These are phyloP conservation scores for Platysteira castanea DNA, from an alignment of 2,113 vertebrate species.

Conservation along the genomic window DNA sequence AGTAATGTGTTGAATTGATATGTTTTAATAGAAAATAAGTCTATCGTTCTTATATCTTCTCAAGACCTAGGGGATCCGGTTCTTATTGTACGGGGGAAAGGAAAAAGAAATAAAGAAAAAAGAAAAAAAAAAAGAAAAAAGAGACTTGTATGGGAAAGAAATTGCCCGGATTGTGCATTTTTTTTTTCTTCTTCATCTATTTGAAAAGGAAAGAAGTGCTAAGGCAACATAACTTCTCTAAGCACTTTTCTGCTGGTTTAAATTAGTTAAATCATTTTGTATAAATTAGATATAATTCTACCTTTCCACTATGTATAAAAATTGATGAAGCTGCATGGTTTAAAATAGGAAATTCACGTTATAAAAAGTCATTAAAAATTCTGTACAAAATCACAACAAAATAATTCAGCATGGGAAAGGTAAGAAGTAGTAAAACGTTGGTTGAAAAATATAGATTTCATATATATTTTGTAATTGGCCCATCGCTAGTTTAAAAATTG, in stretches of 20 bases:
- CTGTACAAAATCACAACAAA: constrained; percentile 95
- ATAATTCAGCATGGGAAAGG: constrained; percentile 89
- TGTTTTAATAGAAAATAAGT: constrained; percentile 71
- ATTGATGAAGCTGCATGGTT: constrained; percentile 87
- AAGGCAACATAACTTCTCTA: constrained; percentile 89
- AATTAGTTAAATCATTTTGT: constrained; percentile 83
- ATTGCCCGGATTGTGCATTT: constrained; percentile 74
- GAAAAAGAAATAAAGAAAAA: neutral
- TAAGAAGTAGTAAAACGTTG: constrained; percentile 88
- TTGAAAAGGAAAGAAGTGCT: constrained; percentile 83
- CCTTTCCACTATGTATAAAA: constrained; percentile 85
- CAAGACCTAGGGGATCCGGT: constrained; percentile 58
- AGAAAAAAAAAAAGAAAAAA: neutral
- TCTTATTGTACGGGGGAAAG: constrained; percentile 4
- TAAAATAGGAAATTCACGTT: constrained; percentile 89
- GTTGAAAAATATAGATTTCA: constrained; percentile 92
- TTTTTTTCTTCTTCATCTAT: constrained; percentile 70
- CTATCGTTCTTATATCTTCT: constrained; percentile 63
- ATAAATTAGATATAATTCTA: constrained; percentile 89
- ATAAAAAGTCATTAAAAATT: constrained; percentile 93
- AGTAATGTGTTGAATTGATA: constrained; percentile 72
- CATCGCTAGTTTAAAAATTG: constrained; percentile 90
- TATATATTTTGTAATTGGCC: constrained; percentile 89
- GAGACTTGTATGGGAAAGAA: constrained; percentile 67
- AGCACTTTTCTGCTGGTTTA: constrained; percentile 89